These are phyloP conservation scores for Rhagium mordax DNA, from an alignment of 2,888 invertebrate species.

Conservation along the genomic window DNA sequence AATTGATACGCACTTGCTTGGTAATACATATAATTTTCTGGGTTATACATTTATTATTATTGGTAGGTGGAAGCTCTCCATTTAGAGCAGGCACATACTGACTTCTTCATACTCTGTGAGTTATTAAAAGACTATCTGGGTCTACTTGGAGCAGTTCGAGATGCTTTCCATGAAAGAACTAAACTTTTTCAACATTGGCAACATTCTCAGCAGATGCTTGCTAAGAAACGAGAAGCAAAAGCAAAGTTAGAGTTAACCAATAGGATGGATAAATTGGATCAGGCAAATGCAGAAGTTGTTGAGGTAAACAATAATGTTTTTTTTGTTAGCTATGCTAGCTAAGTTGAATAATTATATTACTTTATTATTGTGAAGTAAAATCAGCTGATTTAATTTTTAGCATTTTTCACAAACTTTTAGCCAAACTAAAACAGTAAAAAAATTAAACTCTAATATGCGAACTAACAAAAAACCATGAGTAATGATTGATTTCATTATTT, in stretches of 20 bases:
- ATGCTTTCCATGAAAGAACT: conserved; percentile 81
- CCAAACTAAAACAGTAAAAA: too few species aligned
- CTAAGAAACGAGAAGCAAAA: conserved; percentile 94
- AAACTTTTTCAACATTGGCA: conserved; percentile 98
- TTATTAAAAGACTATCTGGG: conserved; percentile 95
- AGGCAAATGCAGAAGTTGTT: conserved; percentile 91
- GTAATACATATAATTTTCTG: too few species aligned
- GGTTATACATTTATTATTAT: conserved; percentile 20
- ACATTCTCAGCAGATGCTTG: conserved; percentile 94
- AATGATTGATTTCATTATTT: too few species aligned
- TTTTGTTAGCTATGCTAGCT: too few species aligned
- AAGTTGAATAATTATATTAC: too few species aligned
- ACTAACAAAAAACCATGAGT: too few species aligned
- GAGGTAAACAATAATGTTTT: conserved; percentile 76
- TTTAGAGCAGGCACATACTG: conserved; percentile 94
- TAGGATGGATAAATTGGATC: conserved; percentile 90
- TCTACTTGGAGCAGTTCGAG: conserved; percentile 92
- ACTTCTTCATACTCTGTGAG: conserved; percentile 95
- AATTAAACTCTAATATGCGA: too few species aligned
- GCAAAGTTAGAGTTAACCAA: conserved; percentile 93
- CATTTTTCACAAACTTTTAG: too few species aligned
- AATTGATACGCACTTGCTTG: too few species aligned
- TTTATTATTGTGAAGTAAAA: too few species aligned
- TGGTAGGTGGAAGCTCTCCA: conserved; percentile 87
- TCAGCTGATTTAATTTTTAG: too few species aligned